Percentiles rank a stretch among this genome's conserved stretches.
phyloP scores from a whole-genome alignment of 2,113 vertebrate genomes.

The Pyrgilauda ruficollis region DNA sequence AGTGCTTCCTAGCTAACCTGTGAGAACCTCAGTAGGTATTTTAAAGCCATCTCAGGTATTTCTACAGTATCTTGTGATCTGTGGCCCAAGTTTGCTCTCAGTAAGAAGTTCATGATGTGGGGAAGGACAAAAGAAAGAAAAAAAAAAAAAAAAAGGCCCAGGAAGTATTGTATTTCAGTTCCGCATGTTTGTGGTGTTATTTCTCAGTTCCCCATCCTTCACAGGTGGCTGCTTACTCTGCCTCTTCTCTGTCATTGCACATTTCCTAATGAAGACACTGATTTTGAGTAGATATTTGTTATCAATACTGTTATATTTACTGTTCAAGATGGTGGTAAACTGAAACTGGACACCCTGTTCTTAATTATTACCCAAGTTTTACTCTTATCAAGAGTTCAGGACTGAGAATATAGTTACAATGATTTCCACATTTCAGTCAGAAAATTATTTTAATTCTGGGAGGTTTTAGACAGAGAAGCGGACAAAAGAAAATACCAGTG shows the following conservation, averaged over 20 bases:
- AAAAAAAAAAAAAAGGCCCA: background rate
- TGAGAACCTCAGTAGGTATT: background rate
- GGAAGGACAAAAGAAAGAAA: background rate
- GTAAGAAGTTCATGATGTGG: background rate
- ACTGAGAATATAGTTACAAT: background rate
- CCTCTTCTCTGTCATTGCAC: background rate
- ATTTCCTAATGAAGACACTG: background rate
- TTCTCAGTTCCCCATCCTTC: background rate
- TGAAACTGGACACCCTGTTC: background rate
- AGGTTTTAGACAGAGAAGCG: background rate
- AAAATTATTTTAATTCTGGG: background rate
- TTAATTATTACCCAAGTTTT: background rate
- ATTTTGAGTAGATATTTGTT: background rate
- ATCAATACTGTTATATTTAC: background rate
- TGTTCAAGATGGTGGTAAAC: background rate
- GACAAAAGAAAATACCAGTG: background rate
- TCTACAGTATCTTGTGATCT: background rate
- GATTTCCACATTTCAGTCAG: background rate
- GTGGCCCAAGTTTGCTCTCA: background rate
- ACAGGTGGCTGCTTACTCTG: background rate
- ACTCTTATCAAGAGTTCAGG: background rate
- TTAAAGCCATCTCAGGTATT: background rate
- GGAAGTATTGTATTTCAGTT: background rate
- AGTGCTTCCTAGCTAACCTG: background rate
- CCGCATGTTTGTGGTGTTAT: background rate